phyloP scores from a whole-genome alignment of 2,888 invertebrate species.

The Melinopterus prodromus region DNA sequence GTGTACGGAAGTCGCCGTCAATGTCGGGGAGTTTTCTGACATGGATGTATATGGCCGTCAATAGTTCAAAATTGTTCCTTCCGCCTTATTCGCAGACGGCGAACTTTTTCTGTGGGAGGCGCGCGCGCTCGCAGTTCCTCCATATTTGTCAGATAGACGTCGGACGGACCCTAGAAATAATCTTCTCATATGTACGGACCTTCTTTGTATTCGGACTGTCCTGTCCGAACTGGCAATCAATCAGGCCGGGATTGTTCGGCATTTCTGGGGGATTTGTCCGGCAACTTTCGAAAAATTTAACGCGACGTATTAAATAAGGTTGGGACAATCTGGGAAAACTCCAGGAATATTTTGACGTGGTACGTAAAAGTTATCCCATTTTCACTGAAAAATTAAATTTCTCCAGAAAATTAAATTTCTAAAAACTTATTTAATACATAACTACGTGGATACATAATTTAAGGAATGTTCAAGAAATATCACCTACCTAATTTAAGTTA shows the following conservation, averaged over 20 bases:
- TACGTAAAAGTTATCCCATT: too few species aligned
- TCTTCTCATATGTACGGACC: background rate
- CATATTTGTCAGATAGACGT: background rate
- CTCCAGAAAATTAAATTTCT: too few species aligned
- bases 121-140: background rate
- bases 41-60: background rate
- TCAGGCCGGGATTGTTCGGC: background rate
- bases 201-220: slow-evolving; percentile 4
- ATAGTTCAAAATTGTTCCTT: background rate
- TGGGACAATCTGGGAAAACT: background rate
- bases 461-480: too few species aligned
- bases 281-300: background rate
- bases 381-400: too few species aligned
- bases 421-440: too few species aligned
- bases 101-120: background rate
- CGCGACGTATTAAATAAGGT: background rate
- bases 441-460: too few species aligned
- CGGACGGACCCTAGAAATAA: background rate
- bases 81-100: background rate
- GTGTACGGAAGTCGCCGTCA: background rate
- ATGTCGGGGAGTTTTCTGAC: background rate
- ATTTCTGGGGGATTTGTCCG: background rate
- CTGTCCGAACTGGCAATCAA: background rate
- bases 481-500: too few species aligned
- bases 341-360: too few species aligned